Evolutionary conservation across 2,113 vertebrate genomes (phyloP).

Genomic region (Cairina moschata): DNA sequence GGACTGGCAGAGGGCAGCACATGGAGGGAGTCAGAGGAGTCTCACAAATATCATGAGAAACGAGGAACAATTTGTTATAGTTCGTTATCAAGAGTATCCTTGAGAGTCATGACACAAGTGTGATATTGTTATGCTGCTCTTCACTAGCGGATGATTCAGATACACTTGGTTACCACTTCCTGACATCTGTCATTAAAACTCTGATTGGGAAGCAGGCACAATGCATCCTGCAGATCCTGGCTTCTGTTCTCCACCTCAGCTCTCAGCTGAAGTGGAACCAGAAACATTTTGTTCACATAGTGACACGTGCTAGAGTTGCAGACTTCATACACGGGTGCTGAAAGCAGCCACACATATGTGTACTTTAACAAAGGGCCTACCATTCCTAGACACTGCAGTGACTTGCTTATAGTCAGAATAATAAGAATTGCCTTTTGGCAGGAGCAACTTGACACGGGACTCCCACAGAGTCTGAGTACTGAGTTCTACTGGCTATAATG

Average conservation of each 20-base stretch:
- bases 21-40: neutral
- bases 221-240: neutral
- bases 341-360: neutral
- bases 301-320: neutral
- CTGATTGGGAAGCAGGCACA: neutral
- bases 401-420: neutral
- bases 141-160: neutral
- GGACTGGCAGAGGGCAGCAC: neutral
- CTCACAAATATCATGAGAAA: neutral
- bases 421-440: neutral
- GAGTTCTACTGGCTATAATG: neutral
- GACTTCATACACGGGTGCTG: neutral
- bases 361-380: neutral
- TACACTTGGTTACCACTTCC: neutral
- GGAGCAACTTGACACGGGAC: neutral
- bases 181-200: conserved; percentile 13
- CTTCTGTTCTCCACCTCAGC: neutral
- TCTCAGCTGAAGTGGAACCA: neutral
- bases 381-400: neutral
- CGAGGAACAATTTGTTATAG: neutral
- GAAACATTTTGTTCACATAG: neutral
- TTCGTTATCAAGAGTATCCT: neutral
- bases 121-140: neutral
- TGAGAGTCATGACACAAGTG: neutral
- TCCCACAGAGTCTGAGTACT: neutral